Evolutionary conservation across 2,113 vertebrate species (phyloP).

Genomic region (Psettodes erumei): DNA sequence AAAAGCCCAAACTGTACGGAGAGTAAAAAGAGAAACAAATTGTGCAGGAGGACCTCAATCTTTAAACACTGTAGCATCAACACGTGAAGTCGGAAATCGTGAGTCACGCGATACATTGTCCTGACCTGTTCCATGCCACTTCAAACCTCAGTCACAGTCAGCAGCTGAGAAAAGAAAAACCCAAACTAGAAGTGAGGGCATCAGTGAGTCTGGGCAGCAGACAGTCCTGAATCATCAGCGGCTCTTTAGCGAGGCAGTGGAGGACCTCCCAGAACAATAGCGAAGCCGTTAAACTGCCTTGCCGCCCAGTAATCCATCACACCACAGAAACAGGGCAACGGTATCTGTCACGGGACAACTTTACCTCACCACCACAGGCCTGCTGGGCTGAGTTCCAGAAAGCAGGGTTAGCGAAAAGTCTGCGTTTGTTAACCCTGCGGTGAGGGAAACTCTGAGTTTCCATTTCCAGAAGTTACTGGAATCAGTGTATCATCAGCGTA

Average conservation of each 20-base stretch:
- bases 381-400: background rate
- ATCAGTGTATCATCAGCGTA: background rate
- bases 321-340: constrained; percentile 11
- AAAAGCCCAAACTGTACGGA: too few relatives aligned
- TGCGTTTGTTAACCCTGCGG: background rate
- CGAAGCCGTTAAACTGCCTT: constrained; percentile 29
- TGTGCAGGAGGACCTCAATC: background rate
- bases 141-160: background rate
- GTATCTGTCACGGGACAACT: constrained; percentile 35
- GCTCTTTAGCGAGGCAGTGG: constrained; percentile 36
- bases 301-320: constrained; percentile 17
- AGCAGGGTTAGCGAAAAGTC: background rate
- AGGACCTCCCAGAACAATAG: constrained; percentile 43
- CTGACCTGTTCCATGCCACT: background rate
- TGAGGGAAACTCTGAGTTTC: background rate
- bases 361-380: constrained; percentile 10
- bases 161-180: background rate
- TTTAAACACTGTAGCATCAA: background rate
- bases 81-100: constrained; percentile 10
- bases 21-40: background rate
- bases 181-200: constrained; percentile 25
- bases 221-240: constrained; percentile 47
- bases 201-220: constrained; percentile 29
- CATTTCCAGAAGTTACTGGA: background rate
- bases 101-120: background rate